Percentiles rank a stretch among this genome's conserved stretches.
phyloP scores from a whole-genome alignment of 2,113 vertebrate species.

The Tor tambroides region DNA sequence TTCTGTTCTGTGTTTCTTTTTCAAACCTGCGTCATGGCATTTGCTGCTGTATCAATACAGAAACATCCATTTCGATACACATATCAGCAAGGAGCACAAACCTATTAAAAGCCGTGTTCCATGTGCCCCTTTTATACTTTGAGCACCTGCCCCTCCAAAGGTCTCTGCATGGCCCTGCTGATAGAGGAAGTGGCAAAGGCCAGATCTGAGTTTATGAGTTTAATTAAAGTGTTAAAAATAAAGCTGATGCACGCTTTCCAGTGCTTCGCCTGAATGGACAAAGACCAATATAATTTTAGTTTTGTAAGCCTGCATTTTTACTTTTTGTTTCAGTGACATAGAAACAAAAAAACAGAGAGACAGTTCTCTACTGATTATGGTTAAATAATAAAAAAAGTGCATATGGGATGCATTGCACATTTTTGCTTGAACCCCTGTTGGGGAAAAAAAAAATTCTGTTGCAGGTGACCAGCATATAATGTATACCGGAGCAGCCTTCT shows the following conservation, averaged over 20 bases:
- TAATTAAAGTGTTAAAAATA: conserved; percentile 29
- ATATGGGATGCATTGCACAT: neutral
- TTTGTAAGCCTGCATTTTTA: neutral
- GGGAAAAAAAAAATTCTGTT: neutral
- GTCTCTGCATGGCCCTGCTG: too few relatives aligned
- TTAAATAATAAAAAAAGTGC: neutral
- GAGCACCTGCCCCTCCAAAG: too few relatives aligned
- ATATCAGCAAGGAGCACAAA: too few relatives aligned
- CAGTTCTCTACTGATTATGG: neutral
- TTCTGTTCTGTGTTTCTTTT: too few relatives aligned
- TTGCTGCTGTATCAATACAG: too few relatives aligned
- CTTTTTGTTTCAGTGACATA: conserved; percentile 38
- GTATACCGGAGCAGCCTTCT: neutral
- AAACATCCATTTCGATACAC: too few relatives aligned
- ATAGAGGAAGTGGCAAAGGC: neutral
- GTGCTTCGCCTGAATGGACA: neutral
- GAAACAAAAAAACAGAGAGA: neutral
- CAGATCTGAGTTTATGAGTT: neutral
- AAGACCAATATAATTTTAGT: neutral
- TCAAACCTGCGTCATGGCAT: too few relatives aligned
- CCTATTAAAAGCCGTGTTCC: too few relatives aligned
- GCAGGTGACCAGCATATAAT: neutral
- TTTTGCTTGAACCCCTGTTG: neutral
- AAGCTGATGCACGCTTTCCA: neutral
- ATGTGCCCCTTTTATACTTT: too few relatives aligned